A percentile compares a stretch with the other conserved stretches of the same genome.
These are phyloP conservation scores for Entomobrya proxima DNA, from an alignment of 2,888 invertebrate species.

Conservation along the genomic window DNA sequence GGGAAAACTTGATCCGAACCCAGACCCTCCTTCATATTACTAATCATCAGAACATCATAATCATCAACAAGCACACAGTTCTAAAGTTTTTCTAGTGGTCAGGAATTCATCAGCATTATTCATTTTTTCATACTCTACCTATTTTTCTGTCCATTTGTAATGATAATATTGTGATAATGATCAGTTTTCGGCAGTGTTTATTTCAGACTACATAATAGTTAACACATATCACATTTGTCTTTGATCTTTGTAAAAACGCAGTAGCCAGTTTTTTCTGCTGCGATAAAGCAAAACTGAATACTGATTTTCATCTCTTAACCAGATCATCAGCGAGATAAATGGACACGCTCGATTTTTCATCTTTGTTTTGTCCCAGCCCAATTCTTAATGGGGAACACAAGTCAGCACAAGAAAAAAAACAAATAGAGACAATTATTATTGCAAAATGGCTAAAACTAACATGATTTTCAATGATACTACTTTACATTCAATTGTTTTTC, in stretches of 20 bases:
- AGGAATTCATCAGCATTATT: constrained; percentile 33
- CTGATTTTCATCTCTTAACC: neutral
- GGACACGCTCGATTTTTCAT: neutral
- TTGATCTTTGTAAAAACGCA: constrained; percentile 3
- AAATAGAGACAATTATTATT: constrained; percentile 1
- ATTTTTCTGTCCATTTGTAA: constrained; percentile 4
- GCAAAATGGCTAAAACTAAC: neutral
- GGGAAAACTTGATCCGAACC: neutral
- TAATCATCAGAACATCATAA: neutral
- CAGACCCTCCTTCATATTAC: constrained; percentile 3
- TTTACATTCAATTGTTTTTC: neutral
- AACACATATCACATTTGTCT: neutral
- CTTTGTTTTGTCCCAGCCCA: neutral
- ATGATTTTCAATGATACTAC: neutral
- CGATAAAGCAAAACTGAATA: neutral
- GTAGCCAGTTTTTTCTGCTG: neutral
- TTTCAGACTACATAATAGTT: too few species aligned
- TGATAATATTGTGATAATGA: constrained; percentile 12
- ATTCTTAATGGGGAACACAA: neutral
- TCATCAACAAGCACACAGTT: too few species aligned
- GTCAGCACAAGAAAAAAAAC: neutral
- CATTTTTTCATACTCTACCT: neutral
- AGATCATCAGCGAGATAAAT: neutral
- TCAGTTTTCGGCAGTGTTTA: neutral
- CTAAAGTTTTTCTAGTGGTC: neutral